Evolutionary conservation across 2,888 invertebrate genomes (phyloP), one percentile per base, ranked within the genome.

Genomic region (Drosophila lutescens): DNA sequence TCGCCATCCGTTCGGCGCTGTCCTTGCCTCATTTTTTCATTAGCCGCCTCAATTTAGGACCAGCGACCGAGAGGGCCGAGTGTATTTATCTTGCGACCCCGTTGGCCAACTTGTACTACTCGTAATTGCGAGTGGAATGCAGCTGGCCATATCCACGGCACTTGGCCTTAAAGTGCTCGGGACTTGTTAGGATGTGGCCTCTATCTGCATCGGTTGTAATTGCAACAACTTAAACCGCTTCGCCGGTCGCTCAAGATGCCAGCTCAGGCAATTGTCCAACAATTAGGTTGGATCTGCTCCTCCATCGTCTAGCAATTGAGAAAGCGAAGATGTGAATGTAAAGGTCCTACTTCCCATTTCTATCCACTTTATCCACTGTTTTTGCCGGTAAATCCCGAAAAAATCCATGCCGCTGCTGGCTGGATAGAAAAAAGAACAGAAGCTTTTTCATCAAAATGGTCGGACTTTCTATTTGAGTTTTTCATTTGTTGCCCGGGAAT

Each of bases 161-260:
- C 49, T 82, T 85, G 78, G 78, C 74, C 78, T 74, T 66, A 10
- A 40, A 38, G 57, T 23, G 38, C 80, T 76, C 40, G 30, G 3
- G n/a, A 2, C 44, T 46, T n/a, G 41, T 41, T 41, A 41, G 41
- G 17, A 41, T 60, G 47, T 51, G 53, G 53, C 58, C 70, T 46
- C 43, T 74, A 88, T 84, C 88, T 78, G 78, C 80, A 86, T 88
- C 88, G 69, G 59, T 66, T 56, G 80, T 84, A 84, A 84, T 84
- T 88, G 83, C 88, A 63, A 78, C 74, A 83, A 88, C 83, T 83
- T 86, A 86, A 86, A 76, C 75, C 83, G 88, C 88, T 86, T 83
- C 78, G 84, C 80, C 72, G 75, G 69, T 76, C 85, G 76, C 76
- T 74, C 77, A 75, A 86, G 79, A 72, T 70, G 73, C 59, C 70